Base-by-base conservation (phyloP, 1,140 invertebrate species). In the Chelonus insularis region DNA sequence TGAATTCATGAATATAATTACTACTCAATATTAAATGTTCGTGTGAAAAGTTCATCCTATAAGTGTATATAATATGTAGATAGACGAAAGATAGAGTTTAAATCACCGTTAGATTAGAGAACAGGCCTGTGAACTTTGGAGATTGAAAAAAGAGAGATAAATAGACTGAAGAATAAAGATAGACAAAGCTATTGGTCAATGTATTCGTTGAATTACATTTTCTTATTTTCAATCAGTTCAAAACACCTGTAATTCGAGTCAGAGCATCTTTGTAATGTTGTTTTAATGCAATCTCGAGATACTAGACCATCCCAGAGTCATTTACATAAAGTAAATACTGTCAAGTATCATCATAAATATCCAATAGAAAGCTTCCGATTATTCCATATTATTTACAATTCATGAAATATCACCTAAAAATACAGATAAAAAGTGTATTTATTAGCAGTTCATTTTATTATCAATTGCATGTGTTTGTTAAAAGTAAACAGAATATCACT, bases 21-120 rank as follows among this genome's bases (percentile, higher is more conserved):
- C 7, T 11, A 23, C 8, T 20, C 11, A 11, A 50, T 50, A 50
- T 20, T 50, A n/a, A 32, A 50, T 47, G 14, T 23, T 18, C 18
- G 14, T 47, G 1, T 4, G 18, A 20, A 47, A 18, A 47, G 7
- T 18, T n/a, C 14, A 32, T 23, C 11, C n/a, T 25, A 14, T 11
- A 7, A 25, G n/a, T n/a, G n/a, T n/a, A n/a, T n/a, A n/a, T n/a
- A 32, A 12, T 12, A 50, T 12, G 47, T 25, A 18, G 16, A 21
- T 45, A 9, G 12, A n/a, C n/a, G 18, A 50, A 50, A 23, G 21
- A 23, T 50, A 11, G n/a, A 23, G 14, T 43, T 23, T 29, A 7
- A 14, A 57, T 21, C 18, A 32, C 55, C 18, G 55, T 50, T 50
- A 50, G 47, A n/a, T 50, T 29, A 1, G 11, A 45, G 18, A 50